Base-by-base conservation (phyloP, 2,888 invertebrate genomes). In the Sepioteuthis lessoniana region DNA sequence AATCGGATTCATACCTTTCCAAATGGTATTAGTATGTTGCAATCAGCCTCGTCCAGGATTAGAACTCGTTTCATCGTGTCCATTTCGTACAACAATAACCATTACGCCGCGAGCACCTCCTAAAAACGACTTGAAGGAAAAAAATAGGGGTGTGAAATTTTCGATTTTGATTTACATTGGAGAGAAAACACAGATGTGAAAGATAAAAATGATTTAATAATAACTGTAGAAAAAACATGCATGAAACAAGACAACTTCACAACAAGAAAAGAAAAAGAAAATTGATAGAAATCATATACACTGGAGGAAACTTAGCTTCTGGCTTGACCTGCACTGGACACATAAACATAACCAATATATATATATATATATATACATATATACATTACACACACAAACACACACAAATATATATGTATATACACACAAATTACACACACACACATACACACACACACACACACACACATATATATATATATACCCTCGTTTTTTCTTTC, bases 111-210 rank as follows among this genome's bases (percentile, higher is more conserved):
- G n/a, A n/a, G n/a, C n/a, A n/a, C n/a, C n/a, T n/a, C n/a, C n/a
- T n/a, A n/a, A n/a, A n/a, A n/a, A n/a, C n/a, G 31, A 28, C 4
- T 0, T 0, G 60, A 8, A 7, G 2, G 28, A 3, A 28, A 8
- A 8, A 28, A 28, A 31, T 25, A 0, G 28, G 25, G 25, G 28
- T 8, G 31, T 31, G 76, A 31, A 76, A 76, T 76, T 76, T 10
- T 31, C 7, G n/a, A n/a, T 76, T 76, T 76, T 31, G 8, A 28
- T 60, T 31, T 60, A 60, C 31, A 60, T 21, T 25, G 31, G 31
- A n/a, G 3, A 0, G 7, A 60, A 60, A 7, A 7, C 28, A 60
- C 31, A 28, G 28, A 76, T 76, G 76, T 0, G 13, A n/a, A 76
- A n/a, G 31, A 76, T n/a, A 76, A 76, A 76, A n/a, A 7, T 31